phyloP scores from a whole-genome alignment of 2,888 invertebrate genomes.

The Parnassius smintheus region DNA sequence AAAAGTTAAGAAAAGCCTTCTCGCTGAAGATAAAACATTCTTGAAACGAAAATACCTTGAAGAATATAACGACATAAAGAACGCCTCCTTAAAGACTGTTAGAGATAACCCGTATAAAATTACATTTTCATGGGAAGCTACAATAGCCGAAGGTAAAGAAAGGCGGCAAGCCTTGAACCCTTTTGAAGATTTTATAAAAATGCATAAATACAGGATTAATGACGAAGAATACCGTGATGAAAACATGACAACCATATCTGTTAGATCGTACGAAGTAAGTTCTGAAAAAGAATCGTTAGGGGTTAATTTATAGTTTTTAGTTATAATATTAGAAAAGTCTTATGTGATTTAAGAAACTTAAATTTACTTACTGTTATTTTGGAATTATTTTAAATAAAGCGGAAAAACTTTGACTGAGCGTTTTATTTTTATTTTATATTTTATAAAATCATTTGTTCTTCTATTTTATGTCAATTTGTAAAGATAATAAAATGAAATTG shows the following conservation, averaged over 20 bases:
- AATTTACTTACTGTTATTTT: too few species aligned
- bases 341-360: not conserved
- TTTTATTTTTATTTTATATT: too few species aligned
- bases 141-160: constrained; percentile 75
- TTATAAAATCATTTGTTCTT: too few species aligned
- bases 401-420: too few species aligned
- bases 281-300: not conserved
- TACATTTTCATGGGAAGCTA: constrained; percentile 79
- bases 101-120: constrained; percentile 70
- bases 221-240: constrained; percentile 36
- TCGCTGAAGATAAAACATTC: constrained; percentile 63
- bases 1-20: constrained; percentile 62
- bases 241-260: not conserved
- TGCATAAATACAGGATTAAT: constrained; percentile 57
- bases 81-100: constrained; percentile 60
- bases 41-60: constrained; percentile 59
- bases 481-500: too few species aligned
- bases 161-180: constrained; percentile 71
- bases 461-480: too few species aligned
- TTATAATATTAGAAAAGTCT: not conserved
- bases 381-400: too few species aligned
- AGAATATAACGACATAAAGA: constrained; percentile 56
- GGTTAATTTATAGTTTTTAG: not conserved
- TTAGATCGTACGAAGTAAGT: not conserved
- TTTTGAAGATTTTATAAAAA: constrained; percentile 53